Percentiles rank a stretch among this genome's conserved stretches.
Conservation (phyloP, 2,797 vertebrate species). For the Liparis tanakae region DNA sequence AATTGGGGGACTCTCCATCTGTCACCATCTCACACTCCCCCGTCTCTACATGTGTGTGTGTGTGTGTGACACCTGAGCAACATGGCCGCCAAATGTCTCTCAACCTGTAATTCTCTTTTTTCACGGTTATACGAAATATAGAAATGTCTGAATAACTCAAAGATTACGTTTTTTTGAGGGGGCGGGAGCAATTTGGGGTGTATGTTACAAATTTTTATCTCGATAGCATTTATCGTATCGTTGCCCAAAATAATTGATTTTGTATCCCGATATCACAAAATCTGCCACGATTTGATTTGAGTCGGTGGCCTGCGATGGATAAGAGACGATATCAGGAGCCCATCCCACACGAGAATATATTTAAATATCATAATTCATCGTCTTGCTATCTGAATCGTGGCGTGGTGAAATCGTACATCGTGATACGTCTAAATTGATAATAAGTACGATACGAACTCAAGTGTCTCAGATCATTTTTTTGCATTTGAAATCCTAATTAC, state of each 20-base stretch:
- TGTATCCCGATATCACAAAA: not conserved
- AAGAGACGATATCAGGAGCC: not conserved
- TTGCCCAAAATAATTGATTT: too few relatives aligned
- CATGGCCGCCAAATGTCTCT: slow-evolving; percentile 1
- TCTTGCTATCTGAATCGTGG: not conserved
- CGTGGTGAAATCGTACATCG: not conserved
- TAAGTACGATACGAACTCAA: too few relatives aligned
- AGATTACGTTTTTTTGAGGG: slow-evolving; percentile 24
- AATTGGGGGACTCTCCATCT: slow-evolving; percentile 29
- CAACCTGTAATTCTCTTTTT: slow-evolving; percentile 38
- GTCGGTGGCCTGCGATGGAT: not conserved
- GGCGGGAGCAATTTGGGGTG: not conserved
- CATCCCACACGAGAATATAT: too few relatives aligned
- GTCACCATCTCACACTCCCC: not conserved
- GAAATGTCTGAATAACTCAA: slow-evolving; percentile 31
- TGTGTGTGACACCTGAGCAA: not conserved
- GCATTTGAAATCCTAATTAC: too few relatives aligned
- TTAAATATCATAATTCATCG: not conserved
- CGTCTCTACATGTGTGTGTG: not conserved
- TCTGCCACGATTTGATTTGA: not conserved
- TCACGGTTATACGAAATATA: slow-evolving; percentile 44
- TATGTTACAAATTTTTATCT: not conserved
- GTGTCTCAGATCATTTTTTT: too few relatives aligned
- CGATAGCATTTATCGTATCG: not conserved
- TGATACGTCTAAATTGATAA: not conserved